Conservation (phyloP, 2,113 vertebrate species). For the Coturnix japonica region DNA sequence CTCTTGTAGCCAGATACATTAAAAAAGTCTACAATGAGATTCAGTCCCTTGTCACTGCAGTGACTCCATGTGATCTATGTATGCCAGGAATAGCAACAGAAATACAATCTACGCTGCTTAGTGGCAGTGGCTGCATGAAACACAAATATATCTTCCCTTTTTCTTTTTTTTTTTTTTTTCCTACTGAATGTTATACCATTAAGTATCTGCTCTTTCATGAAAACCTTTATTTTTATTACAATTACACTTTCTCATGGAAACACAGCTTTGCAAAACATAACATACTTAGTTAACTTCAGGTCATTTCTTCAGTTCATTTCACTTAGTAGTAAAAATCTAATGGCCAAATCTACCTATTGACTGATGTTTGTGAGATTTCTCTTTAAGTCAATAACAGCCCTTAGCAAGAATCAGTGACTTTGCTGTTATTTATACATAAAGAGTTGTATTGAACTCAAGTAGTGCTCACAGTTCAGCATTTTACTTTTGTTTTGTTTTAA, state of each 20-base stretch:
- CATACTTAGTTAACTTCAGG: not conserved
- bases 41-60: not conserved
- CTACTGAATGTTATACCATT: not conserved
- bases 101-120: rapidly evolving
- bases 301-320: not conserved
- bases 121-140: rapidly evolving
- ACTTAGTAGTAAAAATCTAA: not conserved
- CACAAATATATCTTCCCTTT: not conserved
- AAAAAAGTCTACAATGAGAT: rapidly evolving
- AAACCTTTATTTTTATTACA: not conserved
- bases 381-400: not conserved
- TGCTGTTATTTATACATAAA: slow-evolving; percentile 34
- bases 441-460: slow-evolving; percentile 14
- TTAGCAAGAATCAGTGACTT: slow-evolving; percentile 9
- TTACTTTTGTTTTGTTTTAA: not conserved
- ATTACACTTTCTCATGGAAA: not conserved
- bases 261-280: not conserved
- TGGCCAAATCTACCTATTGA: not conserved
- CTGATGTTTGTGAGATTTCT: not conserved
- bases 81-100: not conserved
- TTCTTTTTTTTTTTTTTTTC: not conserved
- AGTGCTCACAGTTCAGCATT: not conserved
- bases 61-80: rapidly evolving
- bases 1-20: rapidly evolving
- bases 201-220: not conserved